These are phyloP conservation scores for Myopa tessellatipennis DNA, from an alignment of 2,888 invertebrate genomes.

Conservation along the genomic window DNA sequence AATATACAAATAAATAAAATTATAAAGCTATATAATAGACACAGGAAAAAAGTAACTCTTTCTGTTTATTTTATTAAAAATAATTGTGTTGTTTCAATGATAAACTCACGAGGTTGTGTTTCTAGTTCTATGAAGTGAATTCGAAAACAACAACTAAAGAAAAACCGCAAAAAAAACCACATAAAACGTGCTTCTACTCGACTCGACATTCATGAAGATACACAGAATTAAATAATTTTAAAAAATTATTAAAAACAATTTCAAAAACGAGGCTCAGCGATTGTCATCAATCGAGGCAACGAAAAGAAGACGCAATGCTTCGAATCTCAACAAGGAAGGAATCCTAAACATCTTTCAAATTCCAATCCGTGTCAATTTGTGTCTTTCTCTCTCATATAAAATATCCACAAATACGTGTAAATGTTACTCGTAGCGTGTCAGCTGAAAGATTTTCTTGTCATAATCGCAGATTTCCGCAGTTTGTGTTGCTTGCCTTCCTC, in stretches of 20 bases:
- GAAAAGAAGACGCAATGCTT: background rate
- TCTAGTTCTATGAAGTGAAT: background rate
- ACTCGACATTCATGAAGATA: slow-evolving; percentile 15
- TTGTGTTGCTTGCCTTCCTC: too few species aligned
- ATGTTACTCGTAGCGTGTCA: background rate
- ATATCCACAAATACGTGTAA: background rate
- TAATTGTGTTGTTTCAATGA: background rate
- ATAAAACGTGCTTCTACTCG: slow-evolving; percentile 16
- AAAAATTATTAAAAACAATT: too few species aligned
- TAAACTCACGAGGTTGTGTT: slow-evolving; percentile 10
- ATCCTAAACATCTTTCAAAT: too few species aligned
- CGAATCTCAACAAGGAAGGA: too few species aligned
- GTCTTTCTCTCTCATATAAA: too few species aligned
- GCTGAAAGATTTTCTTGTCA: background rate
- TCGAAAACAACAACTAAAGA: background rate
- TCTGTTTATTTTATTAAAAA: background rate
- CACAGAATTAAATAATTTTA: background rate
- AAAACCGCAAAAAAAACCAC: background rate
- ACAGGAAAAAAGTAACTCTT: too few species aligned
- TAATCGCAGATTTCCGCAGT: too few species aligned
- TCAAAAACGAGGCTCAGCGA: too few species aligned
- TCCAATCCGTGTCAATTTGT: too few species aligned
- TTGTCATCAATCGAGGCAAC: too few species aligned
- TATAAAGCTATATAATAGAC: too few species aligned
- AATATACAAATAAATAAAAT: too few species aligned